A percentile compares a stretch with the other conserved stretches of the same genome.
These are phyloP conservation scores for Lampris incognitus DNA, from an alignment of 2,113 vertebrate species.

Conservation along the genomic window DNA sequence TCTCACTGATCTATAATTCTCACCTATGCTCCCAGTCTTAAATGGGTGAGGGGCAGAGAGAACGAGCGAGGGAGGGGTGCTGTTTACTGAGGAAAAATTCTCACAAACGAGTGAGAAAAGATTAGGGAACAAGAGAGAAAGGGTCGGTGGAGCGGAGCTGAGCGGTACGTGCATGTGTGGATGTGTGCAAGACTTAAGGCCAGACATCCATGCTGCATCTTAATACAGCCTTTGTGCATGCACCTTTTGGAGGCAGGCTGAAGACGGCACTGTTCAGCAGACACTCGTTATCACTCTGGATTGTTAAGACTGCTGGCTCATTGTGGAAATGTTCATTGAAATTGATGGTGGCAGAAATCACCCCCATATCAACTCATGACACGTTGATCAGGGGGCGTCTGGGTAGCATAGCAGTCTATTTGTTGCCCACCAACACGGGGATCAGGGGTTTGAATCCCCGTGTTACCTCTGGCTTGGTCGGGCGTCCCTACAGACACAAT, in stretches of 20 bases:
- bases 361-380: too few relatives aligned
- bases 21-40: conserved; percentile 51
- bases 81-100: conserved; percentile 69
- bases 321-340: too few relatives aligned
- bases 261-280: conserved; percentile 35
- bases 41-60: conserved; percentile 39
- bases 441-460: too few relatives aligned
- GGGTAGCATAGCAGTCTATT: too few relatives aligned
- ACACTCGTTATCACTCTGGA: neutral
- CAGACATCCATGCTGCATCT: conserved; percentile 50
- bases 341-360: too few relatives aligned
- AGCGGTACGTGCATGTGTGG: conserved; percentile 31
- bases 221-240: conserved; percentile 39
- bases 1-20: conserved; percentile 54
- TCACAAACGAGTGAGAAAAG: conserved; percentile 52
- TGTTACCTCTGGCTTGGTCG: too few relatives aligned
- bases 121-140: conserved; percentile 52
- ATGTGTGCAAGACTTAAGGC: conserved; percentile 55
- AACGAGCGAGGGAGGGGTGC: conserved; percentile 4
- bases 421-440: too few relatives aligned
- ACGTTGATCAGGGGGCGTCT: too few relatives aligned
- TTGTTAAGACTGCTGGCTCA: too few relatives aligned
- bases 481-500: too few relatives aligned
- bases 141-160: conserved; percentile 44
- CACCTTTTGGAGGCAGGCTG: conserved; percentile 42